Evolutionary conservation across 2,888 invertebrate species (phyloP), one percentile per base, ranked within the genome.

Genomic region (Plagodis pulveraria): DNA sequence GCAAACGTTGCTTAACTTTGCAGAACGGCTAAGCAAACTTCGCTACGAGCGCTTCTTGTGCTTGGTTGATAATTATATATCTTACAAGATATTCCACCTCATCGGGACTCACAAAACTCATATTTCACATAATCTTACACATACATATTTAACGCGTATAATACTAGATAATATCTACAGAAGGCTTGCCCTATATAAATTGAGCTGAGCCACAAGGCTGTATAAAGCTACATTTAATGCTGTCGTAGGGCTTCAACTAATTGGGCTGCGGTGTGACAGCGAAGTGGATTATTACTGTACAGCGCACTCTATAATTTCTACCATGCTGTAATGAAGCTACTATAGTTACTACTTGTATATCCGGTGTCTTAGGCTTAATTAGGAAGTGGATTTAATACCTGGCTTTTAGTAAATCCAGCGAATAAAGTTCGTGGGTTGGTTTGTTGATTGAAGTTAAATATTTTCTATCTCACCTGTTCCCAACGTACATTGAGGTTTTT

Each of bases 271-370:
- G 61, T 52, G 50, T 58, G 42, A 52, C 50, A 63, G 22, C 56
- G 38, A 34, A 56, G 50, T 58, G 56, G 56, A 60, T 56, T 53
- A 60, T 51, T 58, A 58, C 58, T 45, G 45, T 53, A 57, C 57
- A 52, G 48, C 32, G 34, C 34, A 42, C n/a, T 43, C 45, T 8
- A 11, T 35, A 22, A 48, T 22, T 22, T 22, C 22, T 22, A 22
- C 22, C 22, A 22, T 22, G 22, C 22, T 22, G 22, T 22, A 22
- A 6, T 41, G n/a, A 1, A 6, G 41, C 41, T 10, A n/a, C 41
- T 12, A 42, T 8, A 5, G 40, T 40, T 2, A 10, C 40, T 40
- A 40, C 36, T 36, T 36, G 36, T 5, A 5, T 8, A 36, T 7
- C 7, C 8, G 7, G n/a, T 8, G 7, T n/a, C 10, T 10, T 41